Evolutionary conservation across 2,113 vertebrate genomes (phyloP), one percentile per base, ranked within the genome.

Genomic region (Poeciliopsis retropinna): DNA sequence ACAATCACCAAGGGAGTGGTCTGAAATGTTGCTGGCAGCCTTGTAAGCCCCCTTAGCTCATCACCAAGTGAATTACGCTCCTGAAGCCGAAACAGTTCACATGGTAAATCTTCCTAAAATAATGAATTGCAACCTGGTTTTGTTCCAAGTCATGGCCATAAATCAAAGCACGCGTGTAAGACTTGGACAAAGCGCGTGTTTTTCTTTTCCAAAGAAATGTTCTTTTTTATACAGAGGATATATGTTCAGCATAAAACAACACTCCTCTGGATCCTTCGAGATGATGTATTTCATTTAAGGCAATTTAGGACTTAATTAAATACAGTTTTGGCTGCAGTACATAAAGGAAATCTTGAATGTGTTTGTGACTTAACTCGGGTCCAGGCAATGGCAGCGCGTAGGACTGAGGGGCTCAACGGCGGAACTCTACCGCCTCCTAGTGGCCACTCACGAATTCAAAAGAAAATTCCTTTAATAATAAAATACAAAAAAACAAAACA

Each of bases 401-500:
- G 63, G 63, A 51, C 0, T 39, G 1, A 39, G 32, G 32, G 47
- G 72, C 17, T 72, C 1, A 82, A 81, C n/a, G 69, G 64, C 87
- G 78, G 80, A 84, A 63, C 88, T 91, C 88, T 93, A 80, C 90
- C 89, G 91, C 92, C 92, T 75, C 83, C 85, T 78, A 67, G 86
- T 92, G 93, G 91, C 63, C 60, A 73, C 37, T 5, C 57, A 0
- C 17, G 28, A 67, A 78, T n/a, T 76, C 66, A 70, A 70, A 77
- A 54, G n/a, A 47, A 30, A 15, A 54, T 2, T 67, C 0, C 64
- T 28, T 47, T 77, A 19, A 67, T 47, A 69, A 11, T 29, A 29
- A 66, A 0, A 27, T 29, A n/a, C 13, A 61, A 4, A 57, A 39
- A 2, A 39, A 13, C n/a, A n/a, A n/a, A n/a, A 30, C 4, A 30